Base-by-base conservation (phyloP, 2,888 invertebrate species). In the Chrysina gloriosa region DNA sequence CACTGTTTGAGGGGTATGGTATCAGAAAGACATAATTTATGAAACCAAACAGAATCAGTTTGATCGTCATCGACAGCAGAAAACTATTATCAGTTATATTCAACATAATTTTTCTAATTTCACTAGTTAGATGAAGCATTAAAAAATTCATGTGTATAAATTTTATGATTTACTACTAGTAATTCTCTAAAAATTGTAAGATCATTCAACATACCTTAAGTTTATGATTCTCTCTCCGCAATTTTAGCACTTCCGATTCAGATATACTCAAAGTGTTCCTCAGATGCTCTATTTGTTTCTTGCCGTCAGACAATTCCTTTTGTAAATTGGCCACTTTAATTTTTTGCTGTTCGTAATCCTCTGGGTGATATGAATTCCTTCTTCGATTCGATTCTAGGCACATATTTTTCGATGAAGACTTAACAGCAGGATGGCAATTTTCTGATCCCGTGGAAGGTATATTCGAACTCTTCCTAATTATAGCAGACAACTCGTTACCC, bases 211-310 rank as follows among this genome's bases (percentile, higher is more conserved):
- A 1, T 79, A 89, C 89, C 86, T 89, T 89, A 50, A 91, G 81
- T 80, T 92, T 91, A 80, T 92, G 89, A 61, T 91, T 87, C 82
- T 92, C 92, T 63, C 90, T 84, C 77, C 89, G 87, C 45, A 91
- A 81, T 74, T 87, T 86, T 34, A 85, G 77, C 54, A 91, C 85
- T 78, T 89, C 88, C 36, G 84, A 83, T 69, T 89, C 89, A 68
- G 86, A 85, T 39, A 80, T 81, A 63, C 83, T 83, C 45, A 90
- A 81, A 65, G 86, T 82, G 73, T 87, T 86, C 73, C 85, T 85
- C 29, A 88, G 84, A 29, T 86, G 84, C 21, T 82, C 80, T 65
- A 90, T 80, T 77, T 91, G 89, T 1, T 84, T 83, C 69, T 87
- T 86, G 78, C 85, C 79, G 11, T 85, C 85, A 25, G 81, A 79